A percentile compares a stretch with the other conserved stretches of the same genome.
phyloP scores from a whole-genome alignment of 2,113 vertebrate species.

The Aythya baeri region DNA sequence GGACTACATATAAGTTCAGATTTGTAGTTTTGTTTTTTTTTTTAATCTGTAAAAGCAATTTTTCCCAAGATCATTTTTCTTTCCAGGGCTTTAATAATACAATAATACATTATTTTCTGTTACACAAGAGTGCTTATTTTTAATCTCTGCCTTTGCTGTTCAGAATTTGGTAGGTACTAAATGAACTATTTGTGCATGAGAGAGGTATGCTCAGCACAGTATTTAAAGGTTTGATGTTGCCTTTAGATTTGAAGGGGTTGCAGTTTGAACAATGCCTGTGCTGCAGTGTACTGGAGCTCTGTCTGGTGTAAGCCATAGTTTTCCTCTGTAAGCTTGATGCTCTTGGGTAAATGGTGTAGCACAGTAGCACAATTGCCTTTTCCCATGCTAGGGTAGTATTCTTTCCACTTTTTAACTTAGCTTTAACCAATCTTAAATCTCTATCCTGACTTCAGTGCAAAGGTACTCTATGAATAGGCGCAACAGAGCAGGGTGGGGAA shows the following conservation, averaged over 20 bases:
- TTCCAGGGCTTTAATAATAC: neutral
- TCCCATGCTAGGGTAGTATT: neutral
- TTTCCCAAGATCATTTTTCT: constrained; percentile 19
- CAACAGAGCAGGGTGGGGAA: neutral
- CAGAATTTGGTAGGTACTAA: neutral
- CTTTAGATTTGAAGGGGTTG: neutral
- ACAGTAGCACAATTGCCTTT: neutral
- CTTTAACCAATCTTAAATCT: neutral
- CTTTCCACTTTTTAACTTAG: neutral
- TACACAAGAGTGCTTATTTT: neutral
- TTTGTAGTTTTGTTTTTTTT: constrained; percentile 9
- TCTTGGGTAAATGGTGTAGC: neutral
- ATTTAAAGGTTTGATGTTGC: neutral
- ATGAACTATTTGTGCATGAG: neutral
- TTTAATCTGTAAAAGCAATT: neutral
- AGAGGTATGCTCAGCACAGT: neutral
- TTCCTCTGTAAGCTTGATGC: neutral
- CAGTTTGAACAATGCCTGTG: neutral
- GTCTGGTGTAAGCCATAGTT: neutral
- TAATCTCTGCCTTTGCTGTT: constrained; percentile 19
- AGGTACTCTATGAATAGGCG: neutral
- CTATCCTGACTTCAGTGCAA: neutral
- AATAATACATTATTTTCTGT: neutral
- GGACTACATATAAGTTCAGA: constrained; percentile 4
- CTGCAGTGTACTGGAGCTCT: neutral